phyloP scores from a whole-genome alignment of 2,888 invertebrate species.

The Drosophila phalerata region DNA sequence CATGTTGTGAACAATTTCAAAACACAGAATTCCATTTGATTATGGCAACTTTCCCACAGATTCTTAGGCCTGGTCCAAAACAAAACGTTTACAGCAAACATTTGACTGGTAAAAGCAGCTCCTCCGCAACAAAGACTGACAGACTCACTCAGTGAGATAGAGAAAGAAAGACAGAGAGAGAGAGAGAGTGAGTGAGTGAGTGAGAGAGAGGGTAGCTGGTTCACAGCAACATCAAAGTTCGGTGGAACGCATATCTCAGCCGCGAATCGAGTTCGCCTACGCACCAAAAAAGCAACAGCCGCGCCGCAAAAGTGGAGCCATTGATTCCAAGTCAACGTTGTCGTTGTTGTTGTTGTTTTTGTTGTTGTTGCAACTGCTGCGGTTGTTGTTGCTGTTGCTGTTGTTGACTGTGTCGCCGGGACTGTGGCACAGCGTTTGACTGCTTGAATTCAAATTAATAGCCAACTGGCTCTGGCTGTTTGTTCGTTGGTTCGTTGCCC shows the following conservation, averaged over 20 bases:
- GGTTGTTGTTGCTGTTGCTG: slow-evolving; percentile 43
- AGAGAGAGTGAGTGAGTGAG: slow-evolving; percentile 15
- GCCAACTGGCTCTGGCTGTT: slow-evolving; percentile 62
- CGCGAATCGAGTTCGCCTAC: slow-evolving; percentile 80
- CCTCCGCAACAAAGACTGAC: slow-evolving; percentile 28
- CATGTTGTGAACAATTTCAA: slow-evolving; percentile 68
- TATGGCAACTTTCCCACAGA: slow-evolving; percentile 79
- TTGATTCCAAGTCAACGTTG: slow-evolving; percentile 73
- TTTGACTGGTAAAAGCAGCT: slow-evolving; percentile 60
- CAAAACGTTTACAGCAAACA: slow-evolving; percentile 74
- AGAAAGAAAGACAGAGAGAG: slow-evolving; percentile 16
- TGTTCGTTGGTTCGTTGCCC: slow-evolving; percentile 61
- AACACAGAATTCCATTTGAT: slow-evolving; percentile 77
- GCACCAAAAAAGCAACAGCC: slow-evolving; percentile 72
- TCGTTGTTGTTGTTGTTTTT: slow-evolving; percentile 33
- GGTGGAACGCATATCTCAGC: slow-evolving; percentile 80
- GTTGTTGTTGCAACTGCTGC: slow-evolving; percentile 41
- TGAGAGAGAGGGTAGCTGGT: slow-evolving; percentile 41
- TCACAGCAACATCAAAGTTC: slow-evolving; percentile 77
- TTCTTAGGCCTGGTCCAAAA: slow-evolving; percentile 59
- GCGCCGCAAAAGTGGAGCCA: slow-evolving; percentile 77
- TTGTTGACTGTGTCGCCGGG: slow-evolving; percentile 53
- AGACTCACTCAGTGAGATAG: slow-evolving; percentile 29
- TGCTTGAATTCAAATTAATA: slow-evolving; percentile 84
- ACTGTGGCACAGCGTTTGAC: slow-evolving; percentile 71